Base-by-base conservation (phyloP, 2,888 invertebrate species). In the Ophioninae sp. region DNA sequence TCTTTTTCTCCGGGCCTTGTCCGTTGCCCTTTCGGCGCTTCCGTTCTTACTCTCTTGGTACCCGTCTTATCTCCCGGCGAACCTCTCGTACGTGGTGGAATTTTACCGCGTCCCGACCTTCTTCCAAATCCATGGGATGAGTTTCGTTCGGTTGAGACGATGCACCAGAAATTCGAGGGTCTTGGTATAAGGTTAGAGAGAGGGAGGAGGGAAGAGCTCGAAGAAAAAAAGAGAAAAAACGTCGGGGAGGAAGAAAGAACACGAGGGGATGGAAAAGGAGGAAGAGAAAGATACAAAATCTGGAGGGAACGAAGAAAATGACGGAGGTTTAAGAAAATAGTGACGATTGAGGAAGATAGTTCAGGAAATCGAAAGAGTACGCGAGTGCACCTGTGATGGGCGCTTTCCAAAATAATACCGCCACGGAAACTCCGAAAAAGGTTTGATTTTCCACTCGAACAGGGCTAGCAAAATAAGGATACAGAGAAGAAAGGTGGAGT, bases 31-130 rank as follows among this genome's bases (percentile, higher is more conserved):
- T n/a, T 20, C 74, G 44, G 2, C 21, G 21, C 0, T 13, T 17
- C 13, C 6, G 1, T n/a, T 17, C n/a, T 23, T 65, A 3, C 23
- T 21, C 23, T 7, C 69, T 70, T 7, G 39, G 37, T 8, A 37
- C 56, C 69, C 37, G 37, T 56, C 57, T 23, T 23, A 13, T 50
- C 6, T 56, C 57, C 50, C n/a, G 30, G 37, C 30, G 37, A 57
- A 70, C 20, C 30, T 37, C 57, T 10, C 61, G 84, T 89, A 89
- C 89, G 89, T 88, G 89, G 89, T 80, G 89, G 89, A 89, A 89
- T 70, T 56, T 30, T 88, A 88, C 13, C 39, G 57, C 65, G 50
- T 85, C 83, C 61, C 77, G 61, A 80, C 85, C 85, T 86, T 83
- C 86, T 85, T 84, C 67, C 73, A 73, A 82, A 82, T 85, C 84